Evolutionary conservation across 1,140 invertebrate species (phyloP).

Genomic region (Meloidogyne chitwoodi): DNA sequence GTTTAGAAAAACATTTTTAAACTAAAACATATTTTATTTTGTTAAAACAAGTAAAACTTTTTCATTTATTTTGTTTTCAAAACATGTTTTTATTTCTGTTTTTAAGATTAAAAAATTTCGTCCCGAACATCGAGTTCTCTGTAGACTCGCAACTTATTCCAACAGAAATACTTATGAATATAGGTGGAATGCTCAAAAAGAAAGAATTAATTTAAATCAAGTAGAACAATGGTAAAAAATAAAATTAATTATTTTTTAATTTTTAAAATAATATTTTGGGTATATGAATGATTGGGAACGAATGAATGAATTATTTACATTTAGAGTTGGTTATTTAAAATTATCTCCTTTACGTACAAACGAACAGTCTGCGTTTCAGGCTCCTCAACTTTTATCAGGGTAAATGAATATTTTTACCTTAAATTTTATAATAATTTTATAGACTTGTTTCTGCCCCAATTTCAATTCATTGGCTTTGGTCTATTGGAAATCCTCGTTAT

Average conservation of each 20-base stretch:
- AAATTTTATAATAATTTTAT: not conserved
- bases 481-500: slow-evolving; percentile 52
- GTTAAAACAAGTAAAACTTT: too few relatives aligned
- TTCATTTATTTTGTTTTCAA: too few relatives aligned
- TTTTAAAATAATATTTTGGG: slow-evolving; percentile 42
- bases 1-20: too few relatives aligned
- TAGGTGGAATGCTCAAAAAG: slow-evolving; percentile 55
- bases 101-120: slow-evolving; percentile 60
- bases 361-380: slow-evolving; percentile 26
- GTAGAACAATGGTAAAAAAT: slow-evolving; percentile 35
- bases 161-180: slow-evolving; percentile 54
- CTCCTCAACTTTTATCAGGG: slow-evolving; percentile 42
- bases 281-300: slow-evolving; percentile 59
- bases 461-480: slow-evolving; percentile 59
- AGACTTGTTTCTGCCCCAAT: slow-evolving; percentile 57
- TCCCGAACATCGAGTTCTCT: slow-evolving; percentile 53
- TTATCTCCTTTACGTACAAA: slow-evolving; percentile 45
- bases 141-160: slow-evolving; percentile 42
- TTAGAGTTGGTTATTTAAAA: slow-evolving; percentile 58
- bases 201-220: slow-evolving; percentile 56
- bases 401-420: not conserved
- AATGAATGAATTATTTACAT: slow-evolving; percentile 55
- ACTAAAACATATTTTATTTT: too few relatives aligned
- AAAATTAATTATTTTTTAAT: not conserved
- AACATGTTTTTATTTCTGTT: not conserved